Conservation (phyloP, 2,888 invertebrate genomes). For the Agrypnus murinus region DNA sequence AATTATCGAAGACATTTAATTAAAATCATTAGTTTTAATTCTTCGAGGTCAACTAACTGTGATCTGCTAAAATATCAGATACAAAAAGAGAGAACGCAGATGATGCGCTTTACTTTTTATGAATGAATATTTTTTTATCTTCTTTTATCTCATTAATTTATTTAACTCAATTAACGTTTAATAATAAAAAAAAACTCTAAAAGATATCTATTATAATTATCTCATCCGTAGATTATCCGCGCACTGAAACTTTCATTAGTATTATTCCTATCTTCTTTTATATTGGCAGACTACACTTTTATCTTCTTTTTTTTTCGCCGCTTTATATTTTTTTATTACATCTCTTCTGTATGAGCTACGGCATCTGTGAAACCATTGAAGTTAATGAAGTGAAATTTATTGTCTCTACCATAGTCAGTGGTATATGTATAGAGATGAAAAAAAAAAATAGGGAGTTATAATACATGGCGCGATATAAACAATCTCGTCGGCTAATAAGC, state of each 20-base stretch:
- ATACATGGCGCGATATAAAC: conserved; percentile 24
- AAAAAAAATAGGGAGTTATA: too few relatives aligned
- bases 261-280: too few relatives aligned
- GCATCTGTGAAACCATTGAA: conserved; percentile 16
- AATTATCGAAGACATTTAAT: conserved; percentile 6
- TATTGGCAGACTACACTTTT: neutral
- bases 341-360: conserved; percentile 1
- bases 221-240: too few relatives aligned
- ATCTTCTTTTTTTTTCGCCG: neutral
- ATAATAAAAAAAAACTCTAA: too few relatives aligned
- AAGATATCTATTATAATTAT: too few relatives aligned
- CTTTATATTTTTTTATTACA: conserved; percentile 16
- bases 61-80: neutral
- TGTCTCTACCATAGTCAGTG: conserved; percentile 25
- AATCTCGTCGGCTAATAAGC: conserved; percentile 36
- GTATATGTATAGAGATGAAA: too few relatives aligned
- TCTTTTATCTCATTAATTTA: neutral
- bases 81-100: too few relatives aligned
- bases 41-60: conserved; percentile 22
- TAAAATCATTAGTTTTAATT: conserved; percentile 2
- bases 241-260: too few relatives aligned
- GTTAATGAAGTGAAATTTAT: conserved; percentile 48
- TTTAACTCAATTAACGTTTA: too few relatives aligned
- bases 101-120: conserved; percentile 1
- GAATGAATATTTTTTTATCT: conserved; percentile 12